A percentile compares a stretch with the other conserved stretches of the same genome.
Evolutionary conservation across 64 coral and sea anemone genomes (phyloP).

Genomic region (Trachythela sp.): DNA sequence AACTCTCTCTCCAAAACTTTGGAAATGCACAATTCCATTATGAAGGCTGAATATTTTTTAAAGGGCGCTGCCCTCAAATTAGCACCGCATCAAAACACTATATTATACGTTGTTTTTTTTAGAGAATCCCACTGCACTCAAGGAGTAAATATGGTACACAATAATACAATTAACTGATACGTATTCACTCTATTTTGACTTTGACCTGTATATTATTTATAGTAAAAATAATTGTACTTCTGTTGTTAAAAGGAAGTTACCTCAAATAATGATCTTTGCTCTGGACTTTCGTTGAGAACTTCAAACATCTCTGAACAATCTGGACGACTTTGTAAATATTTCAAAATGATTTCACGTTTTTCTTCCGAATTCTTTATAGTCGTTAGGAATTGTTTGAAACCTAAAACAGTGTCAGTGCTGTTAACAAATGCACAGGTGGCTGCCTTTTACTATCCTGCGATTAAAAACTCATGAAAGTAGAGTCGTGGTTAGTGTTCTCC

Average conservation of each 20-base stretch:
- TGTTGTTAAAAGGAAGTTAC: neutral
- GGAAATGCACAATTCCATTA: too few species aligned
- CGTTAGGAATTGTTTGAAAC: neutral
- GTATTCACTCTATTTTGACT: too few species aligned
- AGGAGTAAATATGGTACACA: too few species aligned
- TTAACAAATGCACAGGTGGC: neutral
- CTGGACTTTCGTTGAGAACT: neutral
- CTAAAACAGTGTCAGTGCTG: neutral
- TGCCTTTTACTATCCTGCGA: neutral
- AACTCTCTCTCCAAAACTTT: too few species aligned
- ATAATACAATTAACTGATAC: too few species aligned
- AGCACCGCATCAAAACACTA: too few species aligned
- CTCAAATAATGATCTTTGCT: neutral
- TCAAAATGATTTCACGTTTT: neutral
- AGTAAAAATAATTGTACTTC: neutral
- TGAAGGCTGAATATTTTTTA: too few species aligned
- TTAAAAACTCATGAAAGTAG: neutral
- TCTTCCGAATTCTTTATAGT: neutral
- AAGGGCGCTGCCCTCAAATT: too few species aligned
- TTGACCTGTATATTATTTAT: neutral
- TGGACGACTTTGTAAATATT: neutral
- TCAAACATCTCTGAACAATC: neutral
- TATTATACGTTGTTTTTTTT: too few species aligned
- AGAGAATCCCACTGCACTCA: too few species aligned
- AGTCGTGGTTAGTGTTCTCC: too few species aligned